Conservation (phyloP, 1,140 invertebrate species). For the Nymphalis io region DNA sequence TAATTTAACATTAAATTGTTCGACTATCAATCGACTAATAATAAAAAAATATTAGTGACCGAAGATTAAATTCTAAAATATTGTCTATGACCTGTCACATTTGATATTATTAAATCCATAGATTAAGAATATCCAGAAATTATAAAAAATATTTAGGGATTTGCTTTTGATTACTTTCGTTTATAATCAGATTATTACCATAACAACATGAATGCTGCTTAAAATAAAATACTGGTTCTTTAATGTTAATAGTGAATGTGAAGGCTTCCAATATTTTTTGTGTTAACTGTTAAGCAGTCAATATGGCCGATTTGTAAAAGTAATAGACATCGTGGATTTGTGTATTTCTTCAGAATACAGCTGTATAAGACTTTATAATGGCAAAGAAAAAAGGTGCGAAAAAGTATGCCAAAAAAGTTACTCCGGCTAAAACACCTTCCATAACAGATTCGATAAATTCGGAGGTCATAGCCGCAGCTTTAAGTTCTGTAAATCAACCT, state of each 20-base stretch:
- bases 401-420: constrained; percentile 54
- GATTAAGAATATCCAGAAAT: not conserved
- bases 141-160: not conserved
- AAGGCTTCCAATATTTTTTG: not conserved
- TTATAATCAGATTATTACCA: not conserved
- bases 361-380: constrained; percentile 44
- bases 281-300: constrained; percentile 9
- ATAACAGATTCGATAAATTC: constrained; percentile 42
- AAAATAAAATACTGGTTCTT: not conserved
- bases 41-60: no score
- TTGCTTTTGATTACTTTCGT: not conserved
- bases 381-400: constrained; percentile 61
- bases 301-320: constrained; percentile 24
- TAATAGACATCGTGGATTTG: constrained; percentile 21
- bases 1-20: no score
- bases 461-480: constrained; percentile 51
- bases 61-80: constrained; percentile 11
- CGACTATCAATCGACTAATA: no score
- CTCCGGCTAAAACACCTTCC: constrained; percentile 19
- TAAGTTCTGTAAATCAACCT: constrained; percentile 47
- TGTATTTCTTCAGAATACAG: constrained; percentile 2
- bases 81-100: not conserved
- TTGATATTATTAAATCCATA: not conserved
- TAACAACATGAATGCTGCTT: not conserved
- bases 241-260: not conserved